Percentiles rank a stretch among this genome's conserved stretches.
phyloP scores from a whole-genome alignment of 2,797 vertebrate genomes.

The Eleutherodactylus coqui region DNA sequence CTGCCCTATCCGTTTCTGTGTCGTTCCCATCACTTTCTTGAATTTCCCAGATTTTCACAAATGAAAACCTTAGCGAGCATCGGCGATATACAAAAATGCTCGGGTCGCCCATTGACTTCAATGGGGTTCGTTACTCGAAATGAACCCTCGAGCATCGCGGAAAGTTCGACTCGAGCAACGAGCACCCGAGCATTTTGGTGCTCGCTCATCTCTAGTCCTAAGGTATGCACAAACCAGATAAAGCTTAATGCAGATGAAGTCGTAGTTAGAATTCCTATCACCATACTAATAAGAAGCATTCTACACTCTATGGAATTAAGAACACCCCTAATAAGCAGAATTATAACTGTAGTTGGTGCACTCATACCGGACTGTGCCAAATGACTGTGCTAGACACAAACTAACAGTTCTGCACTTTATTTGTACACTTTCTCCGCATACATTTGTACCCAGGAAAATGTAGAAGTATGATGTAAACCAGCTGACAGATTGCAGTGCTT shows the following conservation, averaged over 20 bases:
- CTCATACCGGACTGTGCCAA: not conserved
- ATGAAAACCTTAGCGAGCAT: too few species aligned
- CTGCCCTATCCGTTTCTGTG: too few species aligned
- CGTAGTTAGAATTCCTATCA: not conserved
- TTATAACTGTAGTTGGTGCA: not conserved
- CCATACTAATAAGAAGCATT: not conserved
- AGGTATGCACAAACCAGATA: not conserved
- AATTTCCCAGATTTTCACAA: too few species aligned
- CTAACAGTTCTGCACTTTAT: too few species aligned
- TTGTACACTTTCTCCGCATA: not conserved
- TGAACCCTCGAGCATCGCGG: too few species aligned
- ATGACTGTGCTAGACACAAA: not conserved
- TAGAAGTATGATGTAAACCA: not conserved
- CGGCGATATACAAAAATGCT: too few species aligned
- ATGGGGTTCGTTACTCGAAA: too few species aligned
- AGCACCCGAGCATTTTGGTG: too few species aligned
- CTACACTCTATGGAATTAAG: not conserved
- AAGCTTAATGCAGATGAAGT: not conserved
- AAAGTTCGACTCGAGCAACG: too few species aligned
- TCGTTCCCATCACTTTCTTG: too few species aligned
- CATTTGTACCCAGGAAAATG: not conserved
- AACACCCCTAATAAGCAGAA: not conserved
- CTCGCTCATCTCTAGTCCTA: too few species aligned
- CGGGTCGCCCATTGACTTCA: too few species aligned
- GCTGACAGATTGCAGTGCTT: conserved; percentile 38